Evolutionary conservation across 2,113 vertebrate genomes (phyloP), one percentile per base, ranked within the genome.

Genomic region (Campylorhamphus procurvoides): DNA sequence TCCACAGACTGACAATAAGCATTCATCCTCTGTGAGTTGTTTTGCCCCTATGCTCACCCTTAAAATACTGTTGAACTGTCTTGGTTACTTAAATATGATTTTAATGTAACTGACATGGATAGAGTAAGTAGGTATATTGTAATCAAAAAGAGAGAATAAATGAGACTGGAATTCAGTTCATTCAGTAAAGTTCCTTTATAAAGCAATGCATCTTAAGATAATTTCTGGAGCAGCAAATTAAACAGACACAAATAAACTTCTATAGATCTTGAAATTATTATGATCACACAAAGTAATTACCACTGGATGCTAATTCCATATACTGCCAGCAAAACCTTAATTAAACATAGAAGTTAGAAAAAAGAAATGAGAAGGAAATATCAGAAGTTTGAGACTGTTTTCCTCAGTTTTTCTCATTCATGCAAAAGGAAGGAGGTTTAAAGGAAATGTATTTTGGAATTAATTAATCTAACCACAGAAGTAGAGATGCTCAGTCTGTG

Each of bases 241-340:
- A 88, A 71, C 18, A 90, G 85, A 79, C 50, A 64, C 27, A 62
- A 80, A 86, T 55, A 95, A 89, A 92, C 60, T 69, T 72, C 39
- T 67, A 47, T 78, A 86, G 25, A 72, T 83, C 76, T 90, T 64
- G 10, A 60, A 94, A 78, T 66, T 83, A 84, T 73, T 75, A 81
- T 31, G 52, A 90, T 89, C 52, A 53, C 44, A 84, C n/a, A 60
- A 52, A 60, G 39, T 72, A 93, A 93, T 90, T 92, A 90, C 50
- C 6, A 46, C 28, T 59, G 89, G 76, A 85, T 2, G 1, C 6
- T 86, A 72, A 90, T 94, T 94, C 90, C 44, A 75, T 72, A 80
- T 86, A 94, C 60, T 78, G 52, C 49, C 69, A 93, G 64, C 25
- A 93, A 90, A 96, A 72, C 12, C 28, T 49, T 68, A 84, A 90